Percentiles rank a stretch among this genome's conserved stretches.
Conservation (phyloP, 2,113 vertebrate genomes). For the mouse (Mus musculus) region DNA sequence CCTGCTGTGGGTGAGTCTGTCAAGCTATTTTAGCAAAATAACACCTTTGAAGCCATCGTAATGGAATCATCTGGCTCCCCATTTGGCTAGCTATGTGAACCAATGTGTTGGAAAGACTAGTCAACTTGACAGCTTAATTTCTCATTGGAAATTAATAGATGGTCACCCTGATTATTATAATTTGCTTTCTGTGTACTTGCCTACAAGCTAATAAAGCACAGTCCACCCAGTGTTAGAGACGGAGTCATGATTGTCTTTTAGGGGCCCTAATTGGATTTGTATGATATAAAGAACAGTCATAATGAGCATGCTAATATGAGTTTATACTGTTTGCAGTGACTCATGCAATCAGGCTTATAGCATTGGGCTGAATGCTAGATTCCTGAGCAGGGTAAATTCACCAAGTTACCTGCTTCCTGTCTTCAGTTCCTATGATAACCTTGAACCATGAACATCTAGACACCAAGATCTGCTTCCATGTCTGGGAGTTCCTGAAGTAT, state of each 20-base stretch:
- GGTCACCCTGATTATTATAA: constrained; percentile 62
- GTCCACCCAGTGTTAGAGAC: constrained; percentile 25
- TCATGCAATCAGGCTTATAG: not conserved
- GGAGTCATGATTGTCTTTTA: constrained; percentile 37
- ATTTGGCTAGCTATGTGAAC: constrained; percentile 44
- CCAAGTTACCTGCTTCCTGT: not conserved
- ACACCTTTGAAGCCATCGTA: not conserved
- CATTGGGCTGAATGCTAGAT: not conserved
- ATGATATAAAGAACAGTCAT: constrained; percentile 48
- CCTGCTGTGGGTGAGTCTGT: not conserved
- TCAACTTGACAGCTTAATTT: constrained; percentile 66
- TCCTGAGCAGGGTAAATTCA: not conserved
- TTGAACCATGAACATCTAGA: constrained; percentile 8
- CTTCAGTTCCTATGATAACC: not conserved
- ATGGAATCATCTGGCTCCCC: constrained; percentile 22
- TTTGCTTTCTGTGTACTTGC: constrained; percentile 56
- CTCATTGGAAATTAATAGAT: constrained; percentile 68
- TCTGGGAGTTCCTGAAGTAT: not conserved
- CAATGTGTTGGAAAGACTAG: not conserved
- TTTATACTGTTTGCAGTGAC: constrained; percentile 30
- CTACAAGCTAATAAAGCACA: constrained; percentile 29
- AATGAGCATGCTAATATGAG: constrained; percentile 49
- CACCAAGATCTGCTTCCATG: not conserved
- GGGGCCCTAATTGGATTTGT: constrained; percentile 68
- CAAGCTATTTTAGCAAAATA: constrained; percentile 26